Base-by-base conservation (phyloP, 1,140 invertebrate species). In the Drosophila guanche region DNA sequence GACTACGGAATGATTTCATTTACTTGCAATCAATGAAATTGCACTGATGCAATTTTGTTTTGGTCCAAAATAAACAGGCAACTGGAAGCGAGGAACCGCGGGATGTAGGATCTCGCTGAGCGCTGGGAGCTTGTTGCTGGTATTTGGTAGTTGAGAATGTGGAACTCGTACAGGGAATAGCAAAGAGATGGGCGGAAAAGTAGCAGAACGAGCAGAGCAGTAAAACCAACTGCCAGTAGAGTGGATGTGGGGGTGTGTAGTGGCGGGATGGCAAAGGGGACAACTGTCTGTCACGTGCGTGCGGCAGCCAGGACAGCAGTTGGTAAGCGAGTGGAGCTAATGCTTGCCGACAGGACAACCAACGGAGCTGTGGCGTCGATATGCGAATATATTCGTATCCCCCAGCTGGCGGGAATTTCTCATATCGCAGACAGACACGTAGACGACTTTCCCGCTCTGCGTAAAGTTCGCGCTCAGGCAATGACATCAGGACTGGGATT, bases 21-120 rank as follows among this genome's bases (percentile, higher is more conserved):
- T 88, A 89, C 84, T 88, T 89, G 84, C 84, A 88, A 88, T 88
- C 83, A 88, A 88, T 88, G 84, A 79, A 88, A 89, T 89, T 88
- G 84, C 63, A 73, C 79, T 60, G 84, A 83, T 89, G 75, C 83
- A 88, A 88, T 88, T 88, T 79, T 60, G 75, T 68, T 54, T 62
- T 56, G 58, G 68, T 25, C 57, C 63, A 88, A 86, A 88, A 75
- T 74, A 81, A 81, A 86, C 69, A 75, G 60, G 55, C 47, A 48
- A 54, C 51, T 41, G 47, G 55, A 58, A 67, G 51, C 29, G 53
- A 20, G 54, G 67, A 33, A 10, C 8, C 0, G 29, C 8, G 33
- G 8, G 29, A 3, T 4, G 3, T 1, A 8, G 10, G 33, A 12
- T 12, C 70, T 50, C 50, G n/a, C n/a, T n/a, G n/a, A n/a, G n/a